phyloP scores from a whole-genome alignment of 1,140 invertebrate genomes.

The Atta cephalotes region DNA sequence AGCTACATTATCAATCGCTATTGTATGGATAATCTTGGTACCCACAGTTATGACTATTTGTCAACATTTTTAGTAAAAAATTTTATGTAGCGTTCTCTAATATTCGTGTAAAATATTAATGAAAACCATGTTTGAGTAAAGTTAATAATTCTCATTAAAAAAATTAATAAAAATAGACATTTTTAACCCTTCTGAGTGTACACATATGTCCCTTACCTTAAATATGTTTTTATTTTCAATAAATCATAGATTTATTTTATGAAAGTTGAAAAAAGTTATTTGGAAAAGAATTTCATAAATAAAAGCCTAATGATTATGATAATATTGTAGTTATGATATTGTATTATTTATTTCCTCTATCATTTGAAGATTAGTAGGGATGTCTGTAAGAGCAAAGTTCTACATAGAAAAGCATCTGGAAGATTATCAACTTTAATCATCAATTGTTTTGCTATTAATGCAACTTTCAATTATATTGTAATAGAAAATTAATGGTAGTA shows the following conservation, averaged over 20 bases:
- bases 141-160: too few species aligned
- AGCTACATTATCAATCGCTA: too few species aligned
- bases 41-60: too few species aligned
- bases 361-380: constrained; percentile 18
- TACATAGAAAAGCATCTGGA: constrained; percentile 3
- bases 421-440: not conserved
- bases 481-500: constrained; percentile 39
- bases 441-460: not conserved
- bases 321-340: not conserved
- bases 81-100: too few species aligned
- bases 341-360: constrained; percentile 21
- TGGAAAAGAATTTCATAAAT: constrained; percentile 3
- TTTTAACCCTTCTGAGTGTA: too few species aligned
- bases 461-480: not conserved
- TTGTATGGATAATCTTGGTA: too few species aligned
- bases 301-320: not conserved
- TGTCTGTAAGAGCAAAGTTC: not conserved
- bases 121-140: too few species aligned
- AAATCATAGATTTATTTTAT: not conserved
- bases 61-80: too few species aligned
- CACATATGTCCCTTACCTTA: too few species aligned
- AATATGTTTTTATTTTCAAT: not conserved
- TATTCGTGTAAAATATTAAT: too few species aligned
- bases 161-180: too few species aligned
- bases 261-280: not conserved